Evolutionary conservation across 2,113 vertebrate genomes (phyloP).

Genomic region (Peromyscus californicus): DNA sequence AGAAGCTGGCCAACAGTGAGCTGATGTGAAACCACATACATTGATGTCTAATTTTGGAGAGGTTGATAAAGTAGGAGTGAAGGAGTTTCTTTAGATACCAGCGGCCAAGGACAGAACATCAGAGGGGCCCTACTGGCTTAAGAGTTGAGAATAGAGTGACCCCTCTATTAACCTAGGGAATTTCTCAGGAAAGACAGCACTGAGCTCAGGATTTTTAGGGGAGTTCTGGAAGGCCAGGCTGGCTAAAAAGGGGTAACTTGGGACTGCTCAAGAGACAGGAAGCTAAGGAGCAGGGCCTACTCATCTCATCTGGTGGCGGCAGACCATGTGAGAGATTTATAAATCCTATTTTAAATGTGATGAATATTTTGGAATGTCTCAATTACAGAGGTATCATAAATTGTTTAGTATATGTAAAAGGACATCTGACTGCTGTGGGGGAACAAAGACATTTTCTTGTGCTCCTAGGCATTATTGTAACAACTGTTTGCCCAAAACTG

Average conservation of each 20-base stretch:
- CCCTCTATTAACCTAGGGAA: background rate
- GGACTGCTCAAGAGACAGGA: background rate
- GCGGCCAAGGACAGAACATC: background rate
- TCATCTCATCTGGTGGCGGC: background rate
- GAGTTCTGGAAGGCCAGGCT: background rate
- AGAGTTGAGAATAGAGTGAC: background rate
- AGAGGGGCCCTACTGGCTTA: background rate
- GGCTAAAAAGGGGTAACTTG: background rate
- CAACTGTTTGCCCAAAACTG: background rate
- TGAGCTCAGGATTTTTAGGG: background rate
- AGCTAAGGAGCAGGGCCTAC: background rate
- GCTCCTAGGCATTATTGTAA: background rate
- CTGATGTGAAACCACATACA: background rate
- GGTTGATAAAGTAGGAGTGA: background rate
- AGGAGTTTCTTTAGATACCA: background rate
- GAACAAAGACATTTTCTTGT: background rate
- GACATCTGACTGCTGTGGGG: background rate
- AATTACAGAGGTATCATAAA: background rate
- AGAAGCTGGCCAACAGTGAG: background rate
- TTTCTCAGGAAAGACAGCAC: background rate
- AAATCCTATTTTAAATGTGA: background rate
- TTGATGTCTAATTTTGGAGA: background rate
- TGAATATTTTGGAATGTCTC: conserved; percentile 33
- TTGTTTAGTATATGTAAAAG: background rate
- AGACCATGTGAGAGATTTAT: background rate